phyloP scores from a whole-genome alignment of 2,888 invertebrate genomes.

The Eulithis prunata region DNA sequence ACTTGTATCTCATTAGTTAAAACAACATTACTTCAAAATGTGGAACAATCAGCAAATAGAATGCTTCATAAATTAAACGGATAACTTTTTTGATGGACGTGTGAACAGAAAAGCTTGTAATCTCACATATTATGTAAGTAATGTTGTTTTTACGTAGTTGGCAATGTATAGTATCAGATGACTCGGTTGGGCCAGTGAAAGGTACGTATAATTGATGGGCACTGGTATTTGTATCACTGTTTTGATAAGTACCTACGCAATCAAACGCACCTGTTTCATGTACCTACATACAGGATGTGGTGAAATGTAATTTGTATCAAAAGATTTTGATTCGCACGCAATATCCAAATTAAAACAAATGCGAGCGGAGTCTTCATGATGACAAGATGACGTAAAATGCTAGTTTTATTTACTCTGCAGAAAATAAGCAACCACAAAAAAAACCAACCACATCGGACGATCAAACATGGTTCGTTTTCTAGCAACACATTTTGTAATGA shows the following conservation, averaged over 20 bases:
- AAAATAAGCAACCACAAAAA: too few species aligned
- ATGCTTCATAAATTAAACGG: slow-evolving; percentile 45
- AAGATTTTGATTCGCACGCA: slow-evolving; percentile 25
- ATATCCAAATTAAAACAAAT: slow-evolving; percentile 32
- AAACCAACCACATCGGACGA: too few species aligned
- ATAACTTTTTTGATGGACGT: slow-evolving; percentile 49
- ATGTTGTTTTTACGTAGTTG: slow-evolving; percentile 29
- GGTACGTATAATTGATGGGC: slow-evolving; percentile 63
- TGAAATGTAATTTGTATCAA: slow-evolving; percentile 30
- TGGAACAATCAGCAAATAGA: slow-evolving; percentile 25
- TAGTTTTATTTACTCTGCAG: neutral
- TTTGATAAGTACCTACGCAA: slow-evolving; percentile 54
- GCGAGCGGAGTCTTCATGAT: slow-evolving; percentile 10
- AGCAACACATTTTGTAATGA: too few species aligned
- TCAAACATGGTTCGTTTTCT: too few species aligned
- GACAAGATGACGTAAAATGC: slow-evolving; percentile 6
- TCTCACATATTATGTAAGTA: slow-evolving; percentile 34
- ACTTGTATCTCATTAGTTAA: slow-evolving; percentile 25
- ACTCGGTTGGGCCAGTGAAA: slow-evolving; percentile 60
- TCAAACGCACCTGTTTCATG: slow-evolving; percentile 49
- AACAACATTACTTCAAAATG: slow-evolving; percentile 22
- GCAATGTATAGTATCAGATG: slow-evolving; percentile 25
- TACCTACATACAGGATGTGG: slow-evolving; percentile 34
- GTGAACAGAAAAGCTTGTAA: slow-evolving; percentile 43
- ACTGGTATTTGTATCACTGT: slow-evolving; percentile 72